These are phyloP conservation scores for Atlantisia rogersi DNA, from an alignment of 2,113 vertebrate species.

Conservation along the genomic window DNA sequence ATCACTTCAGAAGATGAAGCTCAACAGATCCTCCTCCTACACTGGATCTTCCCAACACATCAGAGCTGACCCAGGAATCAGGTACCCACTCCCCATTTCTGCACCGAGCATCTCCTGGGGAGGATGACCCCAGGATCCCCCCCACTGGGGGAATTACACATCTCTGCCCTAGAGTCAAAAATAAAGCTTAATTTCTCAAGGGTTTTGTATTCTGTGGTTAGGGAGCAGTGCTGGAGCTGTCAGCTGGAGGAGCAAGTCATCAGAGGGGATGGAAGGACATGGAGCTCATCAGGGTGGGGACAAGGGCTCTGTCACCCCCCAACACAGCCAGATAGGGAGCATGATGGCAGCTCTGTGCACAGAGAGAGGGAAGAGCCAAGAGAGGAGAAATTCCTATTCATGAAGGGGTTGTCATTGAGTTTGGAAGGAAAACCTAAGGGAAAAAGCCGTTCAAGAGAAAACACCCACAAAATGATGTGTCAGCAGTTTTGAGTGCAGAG, in stretches of 20 bases:
- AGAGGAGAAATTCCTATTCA: fast-evolving
- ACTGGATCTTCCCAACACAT: fast-evolving
- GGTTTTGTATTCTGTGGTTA: fast-evolving
- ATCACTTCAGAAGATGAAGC: not conserved
- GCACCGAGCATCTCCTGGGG: not conserved
- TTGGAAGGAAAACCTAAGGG: not conserved
- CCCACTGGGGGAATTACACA: too few relatives aligned
- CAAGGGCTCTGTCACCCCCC: not conserved
- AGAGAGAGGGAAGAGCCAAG: not conserved
- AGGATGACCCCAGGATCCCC: too few relatives aligned
- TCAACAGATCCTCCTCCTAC: not conserved
- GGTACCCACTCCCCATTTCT: not conserved
- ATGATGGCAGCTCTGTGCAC: fast-evolving
- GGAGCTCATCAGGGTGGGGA: not conserved
- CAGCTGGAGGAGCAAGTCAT: not conserved
- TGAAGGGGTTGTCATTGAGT: not conserved
- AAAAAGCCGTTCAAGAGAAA: not conserved
- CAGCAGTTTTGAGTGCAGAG: not conserved
- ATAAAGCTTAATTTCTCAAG: fast-evolving
- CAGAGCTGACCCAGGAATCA: fast-evolving
- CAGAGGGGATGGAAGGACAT: not conserved
- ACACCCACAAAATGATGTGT: not conserved
- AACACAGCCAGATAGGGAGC: not conserved
- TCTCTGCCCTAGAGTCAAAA: not conserved
- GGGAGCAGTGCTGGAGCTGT: not conserved